phyloP scores from a whole-genome alignment of 2,888 invertebrate species.

The Acholoe squamosa region DNA sequence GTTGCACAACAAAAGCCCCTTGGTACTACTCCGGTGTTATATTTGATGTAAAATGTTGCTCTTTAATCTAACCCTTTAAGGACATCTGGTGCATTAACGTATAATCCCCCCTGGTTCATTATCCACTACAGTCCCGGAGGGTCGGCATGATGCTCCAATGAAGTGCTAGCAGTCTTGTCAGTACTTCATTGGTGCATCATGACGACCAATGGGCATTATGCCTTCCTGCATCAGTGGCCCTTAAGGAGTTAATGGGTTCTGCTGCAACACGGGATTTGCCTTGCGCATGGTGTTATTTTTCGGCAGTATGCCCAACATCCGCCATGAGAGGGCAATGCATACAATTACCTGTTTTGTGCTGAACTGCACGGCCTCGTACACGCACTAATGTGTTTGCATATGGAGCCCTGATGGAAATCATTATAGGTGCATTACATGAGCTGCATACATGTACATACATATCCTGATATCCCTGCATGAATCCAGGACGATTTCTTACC shows the following conservation, averaged over 20 bases:
- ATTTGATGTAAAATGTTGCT: background rate
- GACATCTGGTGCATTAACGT: no score
- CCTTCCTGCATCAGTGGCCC: no score
- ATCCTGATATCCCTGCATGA: background rate
- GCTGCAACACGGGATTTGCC: background rate
- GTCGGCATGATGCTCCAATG: no score
- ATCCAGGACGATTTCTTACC: background rate
- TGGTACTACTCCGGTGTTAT: background rate
- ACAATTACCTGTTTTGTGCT: background rate
- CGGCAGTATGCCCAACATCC: background rate
- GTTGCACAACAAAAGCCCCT: background rate
- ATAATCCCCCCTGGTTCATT: no score
- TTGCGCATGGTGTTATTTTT: background rate
- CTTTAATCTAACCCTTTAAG: no score
- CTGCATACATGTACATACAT: no score
- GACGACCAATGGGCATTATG: no score
- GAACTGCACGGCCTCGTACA: no score
- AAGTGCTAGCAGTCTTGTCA: no score
- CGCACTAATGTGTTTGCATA: no score
- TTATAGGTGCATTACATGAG: background rate
- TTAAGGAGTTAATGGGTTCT: background rate
- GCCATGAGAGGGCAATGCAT: background rate
- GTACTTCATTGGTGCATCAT: no score
- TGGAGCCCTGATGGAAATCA: background rate
- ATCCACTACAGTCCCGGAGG: no score